Conservation (phyloP, 2,113 vertebrate species). For the Pedionomus torquatus region DNA sequence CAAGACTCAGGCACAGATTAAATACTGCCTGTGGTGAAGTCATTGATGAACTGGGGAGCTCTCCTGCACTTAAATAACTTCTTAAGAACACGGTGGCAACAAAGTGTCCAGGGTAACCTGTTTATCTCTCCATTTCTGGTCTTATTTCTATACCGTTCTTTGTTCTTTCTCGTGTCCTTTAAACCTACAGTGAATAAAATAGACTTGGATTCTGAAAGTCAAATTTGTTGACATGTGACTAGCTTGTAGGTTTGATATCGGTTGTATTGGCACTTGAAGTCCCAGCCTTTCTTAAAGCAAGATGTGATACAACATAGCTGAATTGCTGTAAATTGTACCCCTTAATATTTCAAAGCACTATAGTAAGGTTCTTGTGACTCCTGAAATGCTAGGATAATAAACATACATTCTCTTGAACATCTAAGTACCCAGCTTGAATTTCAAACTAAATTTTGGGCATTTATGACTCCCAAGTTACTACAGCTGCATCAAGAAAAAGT, state of each 20-base stretch:
- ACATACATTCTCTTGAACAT: neutral
- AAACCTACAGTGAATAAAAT: neutral
- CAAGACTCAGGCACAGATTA: neutral
- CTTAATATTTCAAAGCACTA: neutral
- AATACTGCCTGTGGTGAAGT: neutral
- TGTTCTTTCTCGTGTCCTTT: neutral
- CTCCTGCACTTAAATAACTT: neutral
- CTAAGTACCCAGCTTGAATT: neutral
- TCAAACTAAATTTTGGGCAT: neutral
- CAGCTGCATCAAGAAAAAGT: neutral
- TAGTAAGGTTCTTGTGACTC: neutral
- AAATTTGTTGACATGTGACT: neutral
- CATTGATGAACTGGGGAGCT: neutral
- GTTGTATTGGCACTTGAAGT: neutral
- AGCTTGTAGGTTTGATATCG: neutral
- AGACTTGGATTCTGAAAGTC: neutral
- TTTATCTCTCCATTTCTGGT: neutral
- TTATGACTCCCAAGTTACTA: neutral
- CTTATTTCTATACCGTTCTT: neutral
- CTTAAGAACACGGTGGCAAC: neutral
- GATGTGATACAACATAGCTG: neutral
- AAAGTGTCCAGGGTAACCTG: neutral
- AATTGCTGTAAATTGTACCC: neutral
- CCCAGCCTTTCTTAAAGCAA: neutral
- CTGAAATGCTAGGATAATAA: neutral